Evolutionary conservation across 2,888 invertebrate genomes (phyloP), one percentile per base, ranked within the genome.

Genomic region (Parascotia fuliginaria): DNA sequence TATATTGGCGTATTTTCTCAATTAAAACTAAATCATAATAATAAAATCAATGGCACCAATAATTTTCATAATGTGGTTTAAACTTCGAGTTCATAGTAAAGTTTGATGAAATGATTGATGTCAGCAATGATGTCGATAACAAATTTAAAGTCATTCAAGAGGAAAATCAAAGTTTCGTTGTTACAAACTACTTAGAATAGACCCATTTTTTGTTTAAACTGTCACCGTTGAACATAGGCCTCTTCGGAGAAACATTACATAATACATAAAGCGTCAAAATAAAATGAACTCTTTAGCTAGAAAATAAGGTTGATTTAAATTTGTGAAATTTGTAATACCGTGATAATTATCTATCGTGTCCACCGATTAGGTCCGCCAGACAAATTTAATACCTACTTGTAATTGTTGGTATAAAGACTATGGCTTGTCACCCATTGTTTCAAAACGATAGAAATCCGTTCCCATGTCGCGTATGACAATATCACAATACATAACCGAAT

Each of bases 401-500:
- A 24, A 24, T 24, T 24, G 24, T 9, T 24, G 24, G 22, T 38
- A 19, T 37, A 54, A 66, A 66, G 67, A 67, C 55, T 65, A 52
- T 12, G 22, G 39, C 34, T 24, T 24, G 9, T 24, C 9, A 19
- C 19, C 41, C 54, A 66, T 67, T 67, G 66, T 66, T 59, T 50
- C 15, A 14, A 45, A 33, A 42, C 46, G 39, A 61, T 47, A 51
- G 49, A 58, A 55, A 49, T 58, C 31, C 33, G 42, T 64, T 64
- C 64, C 50, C 55, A 56, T 66, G 61, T 43, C 33, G 27, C 47
- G 41, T 44, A 33, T 55, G 63, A 60, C 53, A 63, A 65, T 52
- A 43, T 37, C 22, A 22, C 38, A 37, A 27, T 33, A 59, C 34
- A n/a, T n/a, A n/a, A n/a, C n/a, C 24, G 45, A 15, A 41, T 33